Evolutionary conservation across 2,113 vertebrate species (phyloP).

Genomic region (Sakesphorus luctuosus): DNA sequence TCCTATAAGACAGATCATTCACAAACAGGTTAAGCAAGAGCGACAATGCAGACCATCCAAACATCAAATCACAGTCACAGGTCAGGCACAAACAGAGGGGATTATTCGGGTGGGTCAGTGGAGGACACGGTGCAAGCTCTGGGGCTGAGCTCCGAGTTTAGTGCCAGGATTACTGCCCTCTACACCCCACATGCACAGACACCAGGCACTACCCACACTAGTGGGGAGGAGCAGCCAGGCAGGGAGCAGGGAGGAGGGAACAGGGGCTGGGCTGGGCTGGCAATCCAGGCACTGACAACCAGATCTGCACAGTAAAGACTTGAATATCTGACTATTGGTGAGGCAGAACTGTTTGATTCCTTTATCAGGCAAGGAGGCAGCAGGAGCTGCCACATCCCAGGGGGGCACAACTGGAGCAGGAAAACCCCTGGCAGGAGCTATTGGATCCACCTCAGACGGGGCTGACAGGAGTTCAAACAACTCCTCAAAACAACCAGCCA

Average conservation of each 20-base stretch:
- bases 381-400: background rate
- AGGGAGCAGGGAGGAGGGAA: conserved; percentile 49
- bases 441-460: background rate
- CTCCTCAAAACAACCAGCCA: background rate
- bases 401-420: rapidly evolving
- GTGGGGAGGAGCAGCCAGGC: background rate
- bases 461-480: rapidly evolving
- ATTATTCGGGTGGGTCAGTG: conserved; percentile 38
- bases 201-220: conserved; percentile 58
- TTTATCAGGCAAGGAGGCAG: background rate
- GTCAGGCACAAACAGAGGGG: conserved; percentile 42
- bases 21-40: conserved; percentile 72
- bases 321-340: rapidly evolving
- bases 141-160: conserved; percentile 29
- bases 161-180: conserved; percentile 10
- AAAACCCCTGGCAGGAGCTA: background rate
- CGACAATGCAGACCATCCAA: conserved; percentile 35
- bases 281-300: background rate
- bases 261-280: background rate
- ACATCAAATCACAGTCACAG: background rate
- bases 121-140: conserved; percentile 41
- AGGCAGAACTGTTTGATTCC: background rate
- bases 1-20: conserved; percentile 70
- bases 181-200: conserved; percentile 54
- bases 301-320: background rate